Evolutionary conservation across 1,140 invertebrate species (phyloP).

Genomic region (Solen grandis): DNA sequence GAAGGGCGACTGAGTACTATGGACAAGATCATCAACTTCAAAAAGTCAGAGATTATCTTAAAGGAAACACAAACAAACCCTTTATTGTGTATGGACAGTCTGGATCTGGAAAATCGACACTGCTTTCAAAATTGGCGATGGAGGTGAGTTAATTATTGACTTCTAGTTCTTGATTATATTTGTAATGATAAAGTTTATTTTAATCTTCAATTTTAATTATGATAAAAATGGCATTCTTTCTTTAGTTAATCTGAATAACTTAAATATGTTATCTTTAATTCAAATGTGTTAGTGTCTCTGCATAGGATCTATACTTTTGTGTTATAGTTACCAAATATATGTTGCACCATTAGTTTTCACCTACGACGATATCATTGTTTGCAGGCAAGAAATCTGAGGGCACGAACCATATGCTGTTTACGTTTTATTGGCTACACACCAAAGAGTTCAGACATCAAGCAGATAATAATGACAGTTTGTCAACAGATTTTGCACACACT

Average conservation of each 20-base stretch:
- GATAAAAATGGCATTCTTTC: too few relatives aligned
- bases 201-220: too few relatives aligned
- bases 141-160: slow-evolving; percentile 88
- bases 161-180: background rate
- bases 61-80: slow-evolving; percentile 87
- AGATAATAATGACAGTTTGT: slow-evolving; percentile 96
- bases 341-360: too few relatives aligned
- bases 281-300: too few relatives aligned
- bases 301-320: too few relatives aligned
- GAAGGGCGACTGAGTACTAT: slow-evolving; percentile 85
- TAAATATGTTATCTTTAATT: too few relatives aligned
- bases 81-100: slow-evolving; percentile 72
- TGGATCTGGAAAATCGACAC: slow-evolving; percentile 75
- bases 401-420: slow-evolving; percentile 63
- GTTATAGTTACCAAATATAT: too few relatives aligned
- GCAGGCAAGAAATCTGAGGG: slow-evolving; percentile 83
- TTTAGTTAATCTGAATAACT: too few relatives aligned
- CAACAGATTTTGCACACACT: slow-evolving; percentile 81
- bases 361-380: too few relatives aligned
- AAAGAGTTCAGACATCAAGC: slow-evolving; percentile 85
- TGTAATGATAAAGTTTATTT: background rate
- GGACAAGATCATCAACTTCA: slow-evolving; percentile 91
- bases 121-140: slow-evolving; percentile 81
- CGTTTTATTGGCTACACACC: slow-evolving; percentile 74
- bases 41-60: slow-evolving; percentile 91